Conservation (phyloP, 2,113 vertebrate species). For the Ibidorhyncha struthersii region DNA sequence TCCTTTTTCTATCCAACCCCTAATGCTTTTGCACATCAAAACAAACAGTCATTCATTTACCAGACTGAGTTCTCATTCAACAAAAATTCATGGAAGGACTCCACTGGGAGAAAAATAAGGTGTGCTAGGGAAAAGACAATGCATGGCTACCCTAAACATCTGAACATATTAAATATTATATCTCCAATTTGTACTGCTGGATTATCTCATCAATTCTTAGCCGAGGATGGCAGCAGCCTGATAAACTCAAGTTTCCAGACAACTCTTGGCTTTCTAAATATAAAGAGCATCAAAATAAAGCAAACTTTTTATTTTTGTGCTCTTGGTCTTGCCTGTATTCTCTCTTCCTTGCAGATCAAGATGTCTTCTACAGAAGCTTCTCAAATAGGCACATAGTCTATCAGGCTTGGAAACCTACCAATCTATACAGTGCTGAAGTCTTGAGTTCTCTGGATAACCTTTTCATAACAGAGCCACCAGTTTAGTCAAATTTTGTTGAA, state of each 20-base stretch:
- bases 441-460: neutral
- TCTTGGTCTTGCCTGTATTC: neutral
- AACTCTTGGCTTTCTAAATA: neutral
- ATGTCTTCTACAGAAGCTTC: neutral
- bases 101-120: neutral
- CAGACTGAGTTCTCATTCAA: neutral
- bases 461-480: neutral
- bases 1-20: neutral
- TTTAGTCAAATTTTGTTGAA: neutral
- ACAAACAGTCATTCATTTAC: neutral
- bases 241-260: neutral
- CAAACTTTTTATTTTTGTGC: neutral
- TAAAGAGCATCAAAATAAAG: neutral
- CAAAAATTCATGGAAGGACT: neutral
- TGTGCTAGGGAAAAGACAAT: neutral
- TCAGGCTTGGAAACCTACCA: neutral
- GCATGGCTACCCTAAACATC: neutral
- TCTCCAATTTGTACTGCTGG: neutral
- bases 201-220: neutral
- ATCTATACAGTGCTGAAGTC: neutral
- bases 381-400: neutral
- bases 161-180: neutral
- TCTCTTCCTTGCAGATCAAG: neutral
- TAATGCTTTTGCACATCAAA: neutral
- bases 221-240: neutral